These are phyloP conservation scores for Crioceris asparagi DNA, from an alignment of 2,888 invertebrate genomes.

Conservation along the genomic window DNA sequence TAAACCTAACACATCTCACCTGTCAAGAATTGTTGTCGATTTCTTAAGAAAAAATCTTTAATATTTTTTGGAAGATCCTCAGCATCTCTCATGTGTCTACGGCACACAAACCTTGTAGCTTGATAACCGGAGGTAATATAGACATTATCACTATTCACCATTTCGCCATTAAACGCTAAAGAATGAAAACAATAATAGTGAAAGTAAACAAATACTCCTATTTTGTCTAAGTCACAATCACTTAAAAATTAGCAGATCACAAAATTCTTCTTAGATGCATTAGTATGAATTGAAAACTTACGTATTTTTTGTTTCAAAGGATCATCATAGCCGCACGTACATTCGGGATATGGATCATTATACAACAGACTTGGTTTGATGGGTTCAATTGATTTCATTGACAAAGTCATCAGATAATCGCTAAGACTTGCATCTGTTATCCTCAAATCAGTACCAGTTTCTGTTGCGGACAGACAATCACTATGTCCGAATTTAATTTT, in stretches of 20 bases:
- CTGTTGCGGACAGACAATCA: constrained; percentile 1
- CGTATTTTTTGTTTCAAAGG: too few species aligned
- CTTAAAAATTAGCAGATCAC: too few species aligned
- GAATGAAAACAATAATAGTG: too few species aligned
- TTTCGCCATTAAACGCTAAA: too few species aligned
- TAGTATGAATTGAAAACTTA: too few species aligned
- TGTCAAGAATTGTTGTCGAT: constrained; percentile 18
- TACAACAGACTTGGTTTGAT: constrained; percentile 27
- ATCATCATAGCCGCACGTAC: constrained; percentile 26
- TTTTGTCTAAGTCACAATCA: too few species aligned
- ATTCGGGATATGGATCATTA: constrained; percentile 28
- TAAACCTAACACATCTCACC: too few species aligned
- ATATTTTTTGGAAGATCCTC: constrained; percentile 18
- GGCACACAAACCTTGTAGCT: constrained; percentile 18
- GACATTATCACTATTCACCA: background rate
- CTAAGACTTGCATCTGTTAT: constrained; percentile 16
- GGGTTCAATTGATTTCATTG: constrained; percentile 6
- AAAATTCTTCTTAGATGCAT: too few species aligned
- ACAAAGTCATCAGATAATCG: constrained; percentile 11
- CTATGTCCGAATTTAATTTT: constrained; percentile 9
- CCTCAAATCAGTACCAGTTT: constrained; percentile 7
- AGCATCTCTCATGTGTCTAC: constrained; percentile 19
- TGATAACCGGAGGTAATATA: background rate
- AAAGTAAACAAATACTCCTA: too few species aligned
- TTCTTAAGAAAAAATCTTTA: constrained; percentile 19